Evolutionary conservation across 2,113 vertebrate species (phyloP).

Genomic region (Dicerorhinus sumatrensis): DNA sequence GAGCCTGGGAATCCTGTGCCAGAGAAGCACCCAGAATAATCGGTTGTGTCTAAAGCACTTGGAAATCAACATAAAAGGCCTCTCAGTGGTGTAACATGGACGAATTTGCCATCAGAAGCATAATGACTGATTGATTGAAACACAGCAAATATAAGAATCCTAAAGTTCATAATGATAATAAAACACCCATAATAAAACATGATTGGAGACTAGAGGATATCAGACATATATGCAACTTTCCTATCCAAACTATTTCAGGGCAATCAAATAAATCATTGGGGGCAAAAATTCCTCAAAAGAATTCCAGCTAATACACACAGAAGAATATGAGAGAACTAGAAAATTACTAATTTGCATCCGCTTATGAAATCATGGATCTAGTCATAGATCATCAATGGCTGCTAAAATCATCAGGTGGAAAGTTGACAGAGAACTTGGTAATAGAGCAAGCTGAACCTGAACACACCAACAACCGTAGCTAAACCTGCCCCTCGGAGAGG

Average conservation of each 20-base stretch:
- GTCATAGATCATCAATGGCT: not conserved
- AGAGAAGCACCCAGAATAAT: accelerated
- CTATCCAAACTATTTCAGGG: not conserved
- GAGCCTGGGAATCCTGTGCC: not conserved
- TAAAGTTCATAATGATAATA: not conserved
- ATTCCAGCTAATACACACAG: not conserved
- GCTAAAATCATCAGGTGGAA: too few species aligned
- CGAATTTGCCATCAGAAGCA: not conserved
- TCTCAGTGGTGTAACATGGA: not conserved
- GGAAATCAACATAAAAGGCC: not conserved
- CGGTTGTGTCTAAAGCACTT: too few species aligned
- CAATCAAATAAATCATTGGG: not conserved
- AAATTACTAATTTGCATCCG: not conserved
- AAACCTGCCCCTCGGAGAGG: not conserved
- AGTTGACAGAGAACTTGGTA: not conserved
- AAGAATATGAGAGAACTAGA: not conserved
- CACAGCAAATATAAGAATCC: not conserved
- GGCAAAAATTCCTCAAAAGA: not conserved
- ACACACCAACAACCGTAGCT: too few species aligned
- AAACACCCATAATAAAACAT: not conserved
- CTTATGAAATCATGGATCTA: not conserved
- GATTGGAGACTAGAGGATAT: not conserved
- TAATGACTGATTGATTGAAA: not conserved
- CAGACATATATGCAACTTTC: not conserved
- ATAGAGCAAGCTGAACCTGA: not conserved